Evolutionary conservation across 2,888 invertebrate genomes (phyloP), one percentile per base, ranked within the genome.

Genomic region (Amphipyra tragopoginis): DNA sequence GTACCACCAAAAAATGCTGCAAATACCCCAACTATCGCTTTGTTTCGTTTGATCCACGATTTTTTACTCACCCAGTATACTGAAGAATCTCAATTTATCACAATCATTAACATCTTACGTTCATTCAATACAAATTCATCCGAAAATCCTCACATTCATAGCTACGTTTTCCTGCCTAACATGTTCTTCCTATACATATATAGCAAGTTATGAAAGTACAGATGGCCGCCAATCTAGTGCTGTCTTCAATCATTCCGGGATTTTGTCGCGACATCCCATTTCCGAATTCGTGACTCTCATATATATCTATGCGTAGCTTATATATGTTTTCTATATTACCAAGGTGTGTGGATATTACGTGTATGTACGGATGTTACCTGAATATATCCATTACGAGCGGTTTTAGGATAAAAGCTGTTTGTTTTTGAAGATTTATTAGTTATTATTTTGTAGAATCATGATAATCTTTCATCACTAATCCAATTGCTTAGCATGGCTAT

Each of bases 221-320:
- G 50, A 68, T 80, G 72, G 71, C 62, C 71, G 77, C 79, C 83
- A 80, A 83, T 86, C 81, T 80, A 69, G 66, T 56, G 56, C 79
- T 79, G 82, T 87, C 89, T 86, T 89, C 89, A 88, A 88, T 89
- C 89, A 89, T 84, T 77, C 80, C 75, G 77, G 86, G 86, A 86
- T 86, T 85, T 77, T 75, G 75, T 58, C 73, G 68, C 80, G 89
- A 89, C 88, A 82, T 87, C 75, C 85, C 81, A 88, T 89, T 89
- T 87, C 88, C 87, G 79, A 74, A 71, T 57, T 58, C 74, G 81
- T 70, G 73, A 76, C 77, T 77, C 42, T 43, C 75, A 58, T 71
- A 69, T 72, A 75, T 59, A 60, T 69, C 47, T 58, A n/a, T 71
- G 42, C 34, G 33, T 65, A 61, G 14, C 2, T 43, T 40, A 52